phyloP scores from a whole-genome alignment of 2,888 invertebrate genomes.

The Rhaphigaster nebulosa region DNA sequence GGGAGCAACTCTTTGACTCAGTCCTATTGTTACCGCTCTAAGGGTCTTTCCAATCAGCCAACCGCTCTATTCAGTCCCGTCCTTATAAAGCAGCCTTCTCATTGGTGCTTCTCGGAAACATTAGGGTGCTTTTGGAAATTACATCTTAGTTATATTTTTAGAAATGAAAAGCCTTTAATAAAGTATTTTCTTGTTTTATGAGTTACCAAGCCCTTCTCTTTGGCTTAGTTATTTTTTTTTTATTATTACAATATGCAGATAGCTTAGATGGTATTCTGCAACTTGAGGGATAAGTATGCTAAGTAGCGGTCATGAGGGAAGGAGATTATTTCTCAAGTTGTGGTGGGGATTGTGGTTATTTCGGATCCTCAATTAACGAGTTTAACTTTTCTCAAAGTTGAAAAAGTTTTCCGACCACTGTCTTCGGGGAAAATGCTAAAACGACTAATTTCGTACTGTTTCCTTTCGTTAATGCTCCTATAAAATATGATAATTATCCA shows the following conservation, averaged over 20 bases:
- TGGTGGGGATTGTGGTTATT: not conserved
- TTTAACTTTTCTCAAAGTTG: not conserved
- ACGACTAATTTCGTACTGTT: conserved; percentile 6
- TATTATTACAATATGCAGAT: not conserved
- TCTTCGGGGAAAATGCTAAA: not conserved
- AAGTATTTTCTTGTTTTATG: not conserved
- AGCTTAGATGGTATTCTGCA: not conserved
- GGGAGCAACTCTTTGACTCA: not conserved
- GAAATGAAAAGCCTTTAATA: not conserved
- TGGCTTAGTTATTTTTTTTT: not conserved
- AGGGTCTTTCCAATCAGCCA: not conserved
- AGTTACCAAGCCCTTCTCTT: not conserved
- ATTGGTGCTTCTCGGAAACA: not conserved
- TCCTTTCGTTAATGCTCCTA: not conserved
- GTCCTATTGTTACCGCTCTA: not conserved
- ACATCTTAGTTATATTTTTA: not conserved
- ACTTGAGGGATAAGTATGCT: conserved; percentile 1
- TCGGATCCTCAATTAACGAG: conserved; percentile 41
- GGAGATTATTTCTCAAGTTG: not conserved
- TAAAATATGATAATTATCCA: conserved; percentile 5
- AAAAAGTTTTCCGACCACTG: conserved; percentile 1
- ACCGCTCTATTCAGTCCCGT: not conserved
- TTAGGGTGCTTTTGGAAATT: not conserved
- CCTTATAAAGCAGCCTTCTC: not conserved
- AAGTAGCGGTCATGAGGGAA: conserved; percentile 10